phyloP scores from a whole-genome alignment of 2,113 vertebrate genomes.

The Sitta europaea region DNA sequence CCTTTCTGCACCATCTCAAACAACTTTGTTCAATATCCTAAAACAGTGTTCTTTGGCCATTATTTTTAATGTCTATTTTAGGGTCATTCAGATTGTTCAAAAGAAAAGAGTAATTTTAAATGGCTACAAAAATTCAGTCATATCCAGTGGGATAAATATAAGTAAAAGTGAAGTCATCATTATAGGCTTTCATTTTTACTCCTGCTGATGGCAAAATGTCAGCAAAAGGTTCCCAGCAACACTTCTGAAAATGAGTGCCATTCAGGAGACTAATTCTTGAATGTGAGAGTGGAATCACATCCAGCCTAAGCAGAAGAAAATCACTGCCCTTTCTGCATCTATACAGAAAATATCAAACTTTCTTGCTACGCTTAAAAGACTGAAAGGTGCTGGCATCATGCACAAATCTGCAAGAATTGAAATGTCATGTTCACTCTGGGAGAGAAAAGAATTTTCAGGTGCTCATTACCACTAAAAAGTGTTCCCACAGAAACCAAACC shows the following conservation, averaged over 20 bases:
- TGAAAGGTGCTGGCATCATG: slow-evolving; percentile 10
- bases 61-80: not conserved
- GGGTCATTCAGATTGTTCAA: not conserved
- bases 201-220: slow-evolving; percentile 13
- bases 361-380: not conserved
- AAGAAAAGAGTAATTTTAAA: not conserved
- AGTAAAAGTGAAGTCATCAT: not conserved
- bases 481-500: slow-evolving; percentile 53
- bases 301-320: slow-evolving; percentile 1
- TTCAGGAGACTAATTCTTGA: not conserved
- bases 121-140: not conserved
- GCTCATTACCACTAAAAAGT: slow-evolving; percentile 67
- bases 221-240: not conserved
- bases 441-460: slow-evolving; percentile 41
- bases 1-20: not conserved
- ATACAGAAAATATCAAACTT: not conserved
- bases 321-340: slow-evolving; percentile 7
- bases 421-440: slow-evolving; percentile 66
- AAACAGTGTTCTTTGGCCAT: not conserved
- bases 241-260: not conserved
- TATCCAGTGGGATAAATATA: not conserved
- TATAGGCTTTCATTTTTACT: not conserved
- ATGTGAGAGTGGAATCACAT: not conserved
- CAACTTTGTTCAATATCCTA: not conserved
- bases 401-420: slow-evolving; percentile 36